Conservation (phyloP, 2,113 vertebrate genomes). For the Aptenodytes patagonicus region DNA sequence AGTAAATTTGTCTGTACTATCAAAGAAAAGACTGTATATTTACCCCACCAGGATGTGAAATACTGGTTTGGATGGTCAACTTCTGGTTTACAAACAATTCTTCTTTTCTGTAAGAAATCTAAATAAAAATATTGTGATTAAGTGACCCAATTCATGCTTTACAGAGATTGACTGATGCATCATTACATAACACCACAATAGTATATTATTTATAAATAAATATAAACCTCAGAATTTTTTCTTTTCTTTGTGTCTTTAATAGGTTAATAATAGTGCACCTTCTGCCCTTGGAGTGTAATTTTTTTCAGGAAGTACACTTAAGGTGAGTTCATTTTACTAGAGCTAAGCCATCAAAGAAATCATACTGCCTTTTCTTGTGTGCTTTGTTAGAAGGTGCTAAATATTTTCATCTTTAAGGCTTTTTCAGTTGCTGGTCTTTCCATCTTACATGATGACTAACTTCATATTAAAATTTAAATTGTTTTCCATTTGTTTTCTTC, state of each 20-base stretch:
- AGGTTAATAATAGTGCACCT: neutral
- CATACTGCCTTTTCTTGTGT: neutral
- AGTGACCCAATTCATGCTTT: neutral
- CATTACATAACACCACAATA: neutral
- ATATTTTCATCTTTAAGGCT: neutral
- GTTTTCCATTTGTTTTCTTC: neutral
- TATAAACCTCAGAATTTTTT: neutral
- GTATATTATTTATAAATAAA: neutral
- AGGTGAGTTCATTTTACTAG: neutral
- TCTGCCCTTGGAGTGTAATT: neutral
- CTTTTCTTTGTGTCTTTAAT: neutral
- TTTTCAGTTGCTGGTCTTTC: neutral
- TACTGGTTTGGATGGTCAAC: neutral
- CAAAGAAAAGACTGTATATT: neutral
- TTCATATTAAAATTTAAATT: neutral
- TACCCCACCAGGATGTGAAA: accelerated
- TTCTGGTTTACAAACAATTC: neutral
- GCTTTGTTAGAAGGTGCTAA: neutral
- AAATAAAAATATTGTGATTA: neutral
- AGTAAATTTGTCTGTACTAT: neutral
- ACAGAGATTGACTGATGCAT: neutral
- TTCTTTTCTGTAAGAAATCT: neutral
- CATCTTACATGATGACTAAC: neutral
- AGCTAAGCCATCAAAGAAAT: neutral
- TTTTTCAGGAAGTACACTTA: neutral